Conservation (phyloP, 2,888 invertebrate species). For the Pycnomerus fuliginosus region DNA sequence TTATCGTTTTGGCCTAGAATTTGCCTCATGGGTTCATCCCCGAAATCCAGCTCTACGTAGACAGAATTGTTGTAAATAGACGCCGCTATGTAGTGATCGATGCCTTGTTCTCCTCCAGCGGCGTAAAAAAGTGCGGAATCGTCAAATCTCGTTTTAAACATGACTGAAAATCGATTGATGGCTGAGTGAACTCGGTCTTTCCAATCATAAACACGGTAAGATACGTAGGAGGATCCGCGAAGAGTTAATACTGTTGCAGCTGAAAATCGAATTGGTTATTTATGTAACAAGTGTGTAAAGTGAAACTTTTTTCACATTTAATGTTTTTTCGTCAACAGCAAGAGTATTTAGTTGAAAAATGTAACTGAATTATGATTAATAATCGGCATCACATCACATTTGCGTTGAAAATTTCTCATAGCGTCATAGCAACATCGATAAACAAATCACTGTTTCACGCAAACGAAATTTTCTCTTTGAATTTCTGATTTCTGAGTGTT, state of each 20-base stretch:
- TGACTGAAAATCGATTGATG: constrained; percentile 80
- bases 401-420: no score
- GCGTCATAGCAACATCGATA: no score
- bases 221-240: constrained; percentile 88
- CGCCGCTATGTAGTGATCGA: constrained; percentile 87
- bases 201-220: constrained; percentile 90
- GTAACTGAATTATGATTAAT: no score
- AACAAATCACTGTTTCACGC: no score
- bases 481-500: no score
- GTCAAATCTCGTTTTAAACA: constrained; percentile 89
- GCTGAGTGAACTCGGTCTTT: constrained; percentile 88
- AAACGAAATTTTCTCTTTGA: no score
- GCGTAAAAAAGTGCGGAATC: constrained; percentile 92
- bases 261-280: constrained; percentile 52
- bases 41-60: constrained; percentile 85
- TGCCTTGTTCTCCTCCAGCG: constrained; percentile 79
- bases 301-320: no score
- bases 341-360: no score
- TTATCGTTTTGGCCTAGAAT: constrained; percentile 68
- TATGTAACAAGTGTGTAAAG: no score
- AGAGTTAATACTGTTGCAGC: constrained; percentile 85
- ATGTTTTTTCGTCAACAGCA: no score
- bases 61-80: constrained; percentile 81
- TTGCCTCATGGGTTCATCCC: constrained; percentile 71
- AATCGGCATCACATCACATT: no score